These are phyloP conservation scores for Agriotes lineatus DNA, from an alignment of 2,888 invertebrate genomes.

Conservation along the genomic window DNA sequence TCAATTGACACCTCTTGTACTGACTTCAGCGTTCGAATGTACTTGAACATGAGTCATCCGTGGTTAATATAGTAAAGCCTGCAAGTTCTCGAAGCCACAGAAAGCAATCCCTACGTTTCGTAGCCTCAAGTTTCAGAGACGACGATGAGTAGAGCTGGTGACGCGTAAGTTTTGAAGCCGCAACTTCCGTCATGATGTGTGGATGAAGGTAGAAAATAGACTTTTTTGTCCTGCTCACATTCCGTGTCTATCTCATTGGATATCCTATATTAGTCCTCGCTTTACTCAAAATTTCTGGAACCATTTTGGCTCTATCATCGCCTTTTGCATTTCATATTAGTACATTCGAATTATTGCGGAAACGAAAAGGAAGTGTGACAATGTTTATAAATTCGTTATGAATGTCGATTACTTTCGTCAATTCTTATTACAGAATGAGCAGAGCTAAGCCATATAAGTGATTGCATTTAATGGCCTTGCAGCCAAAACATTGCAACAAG, in stretches of 20 bases:
- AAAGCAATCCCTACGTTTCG: constrained; percentile 2
- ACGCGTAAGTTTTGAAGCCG: constrained; percentile 16
- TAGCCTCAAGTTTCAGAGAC: constrained; percentile 9
- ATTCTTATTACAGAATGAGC: too few relatives aligned
- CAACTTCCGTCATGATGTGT: constrained; percentile 21
- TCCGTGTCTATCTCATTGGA: constrained; percentile 5
- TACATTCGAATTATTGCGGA: not conserved
- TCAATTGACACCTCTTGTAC: constrained; percentile 17
- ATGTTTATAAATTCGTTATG: not conserved
- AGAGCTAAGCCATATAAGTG: constrained; percentile 21
- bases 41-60: constrained; percentile 26
- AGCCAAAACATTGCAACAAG: constrained; percentile 1
- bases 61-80: constrained; percentile 5
- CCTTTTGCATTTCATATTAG: constrained; percentile 8
- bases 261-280: constrained; percentile 11
- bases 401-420: too few relatives aligned
- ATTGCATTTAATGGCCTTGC: constrained; percentile 6
- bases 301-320: constrained; percentile 6
- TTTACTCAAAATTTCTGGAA: not conserved
- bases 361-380: not conserved
- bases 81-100: constrained; percentile 12
- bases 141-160: not conserved
- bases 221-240: constrained; percentile 11
- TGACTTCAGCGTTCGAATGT: constrained; percentile 7
- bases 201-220: constrained; percentile 21